Evolutionary conservation across 1,140 invertebrate genomes (phyloP).

Genomic region (Bemisia tabaci): DNA sequence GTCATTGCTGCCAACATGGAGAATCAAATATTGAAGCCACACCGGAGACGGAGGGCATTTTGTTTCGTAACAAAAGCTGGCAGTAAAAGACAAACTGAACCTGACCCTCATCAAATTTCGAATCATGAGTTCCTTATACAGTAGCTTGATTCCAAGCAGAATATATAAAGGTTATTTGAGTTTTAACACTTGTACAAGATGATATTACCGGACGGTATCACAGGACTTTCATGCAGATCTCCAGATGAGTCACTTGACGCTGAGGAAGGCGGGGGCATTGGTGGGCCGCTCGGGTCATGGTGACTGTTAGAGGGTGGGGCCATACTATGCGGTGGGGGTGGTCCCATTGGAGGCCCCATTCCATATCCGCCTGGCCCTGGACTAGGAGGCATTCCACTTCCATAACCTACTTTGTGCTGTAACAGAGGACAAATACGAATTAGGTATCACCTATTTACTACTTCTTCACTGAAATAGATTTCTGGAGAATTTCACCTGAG

Average conservation of each 20-base stretch:
- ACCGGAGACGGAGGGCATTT: too few species aligned
- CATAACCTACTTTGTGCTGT: constrained; percentile 46
- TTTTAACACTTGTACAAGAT: too few species aligned
- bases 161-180: too few species aligned
- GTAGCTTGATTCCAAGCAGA: too few species aligned
- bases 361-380: constrained; percentile 22
- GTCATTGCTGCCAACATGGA: too few species aligned
- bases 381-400: constrained; percentile 38
- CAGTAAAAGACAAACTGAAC: too few species aligned
- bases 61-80: too few species aligned
- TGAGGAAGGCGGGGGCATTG: constrained; percentile 43
- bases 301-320: constrained; percentile 34
- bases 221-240: background rate
- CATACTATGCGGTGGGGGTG: constrained; percentile 31
- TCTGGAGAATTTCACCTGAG: too few species aligned
- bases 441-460: constrained; percentile 9
- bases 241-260: constrained; percentile 30
- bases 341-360: constrained; percentile 23
- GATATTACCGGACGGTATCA: background rate
- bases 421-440: constrained; percentile 21
- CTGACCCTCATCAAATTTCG: too few species aligned
- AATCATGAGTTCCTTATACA: too few species aligned
- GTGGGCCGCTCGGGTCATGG: constrained; percentile 37
- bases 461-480: too few species aligned
- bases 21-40: too few species aligned